These are phyloP conservation scores for Odocoileus hemionus DNA, from an alignment of 2,113 vertebrate genomes.

Conservation along the genomic window DNA sequence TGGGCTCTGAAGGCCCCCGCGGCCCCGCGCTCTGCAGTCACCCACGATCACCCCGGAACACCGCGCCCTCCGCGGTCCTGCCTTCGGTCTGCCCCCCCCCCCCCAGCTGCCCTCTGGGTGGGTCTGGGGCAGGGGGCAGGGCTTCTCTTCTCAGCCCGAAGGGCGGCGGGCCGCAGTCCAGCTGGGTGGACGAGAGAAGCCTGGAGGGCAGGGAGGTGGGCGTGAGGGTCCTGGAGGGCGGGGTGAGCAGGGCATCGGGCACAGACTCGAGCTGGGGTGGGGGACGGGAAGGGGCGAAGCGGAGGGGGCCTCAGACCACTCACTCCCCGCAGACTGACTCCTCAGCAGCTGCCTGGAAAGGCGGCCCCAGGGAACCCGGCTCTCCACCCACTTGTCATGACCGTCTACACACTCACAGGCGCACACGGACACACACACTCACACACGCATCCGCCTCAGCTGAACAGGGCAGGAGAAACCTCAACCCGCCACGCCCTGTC, in stretches of 20 bases:
- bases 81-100: accelerated
- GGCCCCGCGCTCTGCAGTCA: accelerated
- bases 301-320: accelerated
- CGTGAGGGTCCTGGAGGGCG: neutral
- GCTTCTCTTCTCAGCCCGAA: neutral
- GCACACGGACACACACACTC: too few relatives aligned
- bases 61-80: accelerated
- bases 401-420: neutral
- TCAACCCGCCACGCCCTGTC: neutral
- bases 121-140: neutral
- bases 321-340: neutral
- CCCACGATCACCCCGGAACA: neutral
- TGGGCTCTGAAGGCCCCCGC: neutral
- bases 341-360: accelerated
- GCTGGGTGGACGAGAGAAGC: neutral
- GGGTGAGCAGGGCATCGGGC: neutral
- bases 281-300: neutral
- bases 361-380: accelerated
- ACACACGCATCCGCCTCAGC: too few relatives aligned
- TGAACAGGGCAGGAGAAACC: neutral
- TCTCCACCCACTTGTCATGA: neutral
- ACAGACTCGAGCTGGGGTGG: too few relatives aligned
- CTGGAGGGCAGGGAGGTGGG: neutral
- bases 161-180: neutral
- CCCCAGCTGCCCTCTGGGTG: accelerated